Percentiles rank a stretch among this genome's conserved stretches.
phyloP scores from a whole-genome alignment of 2,113 vertebrate genomes.

The Promerops cafer region DNA sequence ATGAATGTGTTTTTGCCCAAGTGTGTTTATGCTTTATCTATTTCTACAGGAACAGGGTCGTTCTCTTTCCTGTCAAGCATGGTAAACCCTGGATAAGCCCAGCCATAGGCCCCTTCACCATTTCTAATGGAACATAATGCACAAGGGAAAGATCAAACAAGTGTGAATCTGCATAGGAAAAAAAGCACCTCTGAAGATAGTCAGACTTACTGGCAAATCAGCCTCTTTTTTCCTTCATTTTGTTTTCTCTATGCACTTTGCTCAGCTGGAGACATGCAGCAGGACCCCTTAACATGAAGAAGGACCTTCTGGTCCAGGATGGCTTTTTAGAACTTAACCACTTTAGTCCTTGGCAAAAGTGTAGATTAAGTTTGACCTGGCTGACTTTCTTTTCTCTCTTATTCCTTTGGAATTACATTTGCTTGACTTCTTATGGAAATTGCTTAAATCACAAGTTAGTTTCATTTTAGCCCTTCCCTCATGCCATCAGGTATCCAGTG shows the following conservation, averaged over 20 bases:
- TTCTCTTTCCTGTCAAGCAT: neutral
- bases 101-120: neutral
- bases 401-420: neutral
- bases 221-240: neutral
- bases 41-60: accelerated
- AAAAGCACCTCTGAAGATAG: neutral
- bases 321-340: neutral
- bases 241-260: neutral
- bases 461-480: neutral
- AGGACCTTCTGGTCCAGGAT: neutral
- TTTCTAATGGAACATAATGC: neutral
- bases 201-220: neutral
- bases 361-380: neutral
- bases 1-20: neutral
- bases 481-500: neutral
- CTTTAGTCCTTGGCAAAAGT: neutral
- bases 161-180: neutral
- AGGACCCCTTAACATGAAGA: neutral
- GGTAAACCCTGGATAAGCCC: neutral
- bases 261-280: neutral
- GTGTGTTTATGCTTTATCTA: neutral
- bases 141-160: neutral
- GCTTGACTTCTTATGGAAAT: neutral
- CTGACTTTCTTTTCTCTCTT: neutral
- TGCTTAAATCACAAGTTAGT: neutral